phyloP scores from a whole-genome alignment of 2,888 invertebrate species.

The Acrobasis repandana region DNA sequence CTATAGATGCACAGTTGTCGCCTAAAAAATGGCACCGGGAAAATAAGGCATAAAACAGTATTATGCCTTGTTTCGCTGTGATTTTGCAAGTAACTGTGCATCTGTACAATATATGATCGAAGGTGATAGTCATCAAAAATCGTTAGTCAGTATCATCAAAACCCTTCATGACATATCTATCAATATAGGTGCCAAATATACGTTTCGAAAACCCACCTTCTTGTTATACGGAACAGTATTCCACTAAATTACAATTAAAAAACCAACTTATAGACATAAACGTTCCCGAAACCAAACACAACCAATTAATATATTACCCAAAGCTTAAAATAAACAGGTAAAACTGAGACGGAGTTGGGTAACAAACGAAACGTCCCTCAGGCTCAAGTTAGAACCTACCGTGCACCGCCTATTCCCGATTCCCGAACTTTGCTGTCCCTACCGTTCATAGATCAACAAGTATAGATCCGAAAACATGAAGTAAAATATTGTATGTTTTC shows the following conservation, averaged over 20 bases:
- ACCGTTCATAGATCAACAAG: constrained; percentile 38
- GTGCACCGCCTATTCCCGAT: constrained; percentile 51
- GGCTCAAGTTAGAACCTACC: constrained; percentile 48
- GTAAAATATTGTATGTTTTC: too few species aligned
- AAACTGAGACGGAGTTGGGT: constrained; percentile 40
- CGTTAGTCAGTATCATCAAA: too few species aligned
- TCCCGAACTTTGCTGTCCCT: constrained; percentile 46
- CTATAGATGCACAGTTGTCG: too few species aligned
- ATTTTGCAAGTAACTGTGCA: too few species aligned
- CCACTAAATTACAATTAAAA: neutral
- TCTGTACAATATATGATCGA: too few species aligned
- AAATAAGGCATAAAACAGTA: too few species aligned
- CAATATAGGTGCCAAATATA: too few species aligned
- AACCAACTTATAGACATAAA: neutral
- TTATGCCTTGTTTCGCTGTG: too few species aligned
- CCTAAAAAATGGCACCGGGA: too few species aligned
- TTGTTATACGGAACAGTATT: neutral
- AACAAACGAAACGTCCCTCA: constrained; percentile 54
- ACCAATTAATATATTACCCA: constrained; percentile 21
- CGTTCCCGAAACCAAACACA: constrained; percentile 2
- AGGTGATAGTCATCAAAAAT: too few species aligned
- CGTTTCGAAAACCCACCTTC: too few species aligned
- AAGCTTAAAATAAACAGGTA: constrained; percentile 40
- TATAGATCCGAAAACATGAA: neutral
- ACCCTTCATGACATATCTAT: too few species aligned